Conservation (phyloP, 1,140 invertebrate genomes). For the Lucilia sericata region DNA sequence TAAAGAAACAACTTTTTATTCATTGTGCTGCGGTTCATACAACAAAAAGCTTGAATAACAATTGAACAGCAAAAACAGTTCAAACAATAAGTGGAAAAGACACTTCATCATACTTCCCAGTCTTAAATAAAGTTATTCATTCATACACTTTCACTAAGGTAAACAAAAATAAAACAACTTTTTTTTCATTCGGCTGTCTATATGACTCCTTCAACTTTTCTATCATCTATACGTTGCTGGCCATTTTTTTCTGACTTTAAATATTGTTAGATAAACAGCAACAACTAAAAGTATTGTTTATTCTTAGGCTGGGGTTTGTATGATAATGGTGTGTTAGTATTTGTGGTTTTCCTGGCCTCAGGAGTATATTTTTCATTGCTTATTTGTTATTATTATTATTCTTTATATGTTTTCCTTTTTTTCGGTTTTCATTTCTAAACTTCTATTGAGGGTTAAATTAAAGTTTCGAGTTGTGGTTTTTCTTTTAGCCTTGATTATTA, state of each 20-base stretch:
- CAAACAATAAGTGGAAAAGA: background rate
- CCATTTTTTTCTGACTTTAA: background rate
- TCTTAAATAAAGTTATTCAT: background rate
- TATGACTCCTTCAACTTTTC: background rate
- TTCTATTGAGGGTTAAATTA: slow-evolving; percentile 23
- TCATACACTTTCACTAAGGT: background rate
- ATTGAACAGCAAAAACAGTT: background rate
- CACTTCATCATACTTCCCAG: background rate
- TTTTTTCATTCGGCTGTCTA: background rate
- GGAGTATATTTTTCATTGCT: slow-evolving; percentile 29
- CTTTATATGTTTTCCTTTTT: background rate
- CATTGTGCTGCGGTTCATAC: too few relatives aligned
- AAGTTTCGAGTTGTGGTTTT: slow-evolving; percentile 22
- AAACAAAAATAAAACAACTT: background rate
- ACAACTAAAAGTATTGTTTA: background rate
- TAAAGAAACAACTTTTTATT: slow-evolving; percentile 53
- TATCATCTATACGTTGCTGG: background rate
- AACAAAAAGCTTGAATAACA: too few relatives aligned
- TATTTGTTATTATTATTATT: slow-evolving; percentile 25
- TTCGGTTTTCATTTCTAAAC: background rate
- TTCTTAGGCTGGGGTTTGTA: background rate
- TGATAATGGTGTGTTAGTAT: background rate
- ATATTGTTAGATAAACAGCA: slow-evolving; percentile 8
- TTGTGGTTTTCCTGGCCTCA: slow-evolving; percentile 32
- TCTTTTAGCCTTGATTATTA: slow-evolving; percentile 30